Base-by-base conservation (phyloP, 1,140 invertebrate species). In the Laodelphax striatellus region DNA sequence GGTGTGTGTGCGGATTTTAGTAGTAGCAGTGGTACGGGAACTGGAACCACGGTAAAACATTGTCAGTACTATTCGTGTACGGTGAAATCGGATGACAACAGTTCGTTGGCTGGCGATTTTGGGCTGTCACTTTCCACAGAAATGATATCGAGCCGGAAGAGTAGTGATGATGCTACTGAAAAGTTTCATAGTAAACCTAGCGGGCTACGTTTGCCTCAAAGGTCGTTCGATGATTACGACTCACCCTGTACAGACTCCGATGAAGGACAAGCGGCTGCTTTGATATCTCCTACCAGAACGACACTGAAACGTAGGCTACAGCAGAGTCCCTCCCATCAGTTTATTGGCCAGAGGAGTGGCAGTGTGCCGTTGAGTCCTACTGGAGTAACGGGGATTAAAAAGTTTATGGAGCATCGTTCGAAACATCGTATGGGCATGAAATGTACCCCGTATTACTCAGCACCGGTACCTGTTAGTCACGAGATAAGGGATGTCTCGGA, bases 1-100 rank as follows among this genome's bases (percentile, higher is more conserved):
- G 88, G 87, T 16, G 72, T 90, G 28, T 38, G 34, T 13, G 89
- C 87, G 1, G 88, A 90, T 65, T 90, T 87, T 86, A 90, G 87
- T 0, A 90, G 87, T 41, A 69, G 65, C 43, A 67, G 65, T n/a
- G 62, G 65, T 11, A 68, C 62, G 17, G 67, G 65, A 28, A 67
- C 66, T 13, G 62, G 65, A n/a, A 68, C 62, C 17, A 69, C 66
- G 16, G 61, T 68, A 0, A 62, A 64, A 38, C 65, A 68, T 53
- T 65, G 62, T 43, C 58, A 63, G 38, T 64, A 68, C 59, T 62
- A 66, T 50, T 64, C 61, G 4, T 62, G 60, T 55, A 55, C 63
- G 44, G 63, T 63, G 0, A 62, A 64, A 60, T 66, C 64, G 28
- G 67, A 68, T 56, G 67, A 68, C 46, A 50, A 50, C 46, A 68